Base-by-base conservation (phyloP, 2,113 vertebrate genomes). In the Grantiella picta region DNA sequence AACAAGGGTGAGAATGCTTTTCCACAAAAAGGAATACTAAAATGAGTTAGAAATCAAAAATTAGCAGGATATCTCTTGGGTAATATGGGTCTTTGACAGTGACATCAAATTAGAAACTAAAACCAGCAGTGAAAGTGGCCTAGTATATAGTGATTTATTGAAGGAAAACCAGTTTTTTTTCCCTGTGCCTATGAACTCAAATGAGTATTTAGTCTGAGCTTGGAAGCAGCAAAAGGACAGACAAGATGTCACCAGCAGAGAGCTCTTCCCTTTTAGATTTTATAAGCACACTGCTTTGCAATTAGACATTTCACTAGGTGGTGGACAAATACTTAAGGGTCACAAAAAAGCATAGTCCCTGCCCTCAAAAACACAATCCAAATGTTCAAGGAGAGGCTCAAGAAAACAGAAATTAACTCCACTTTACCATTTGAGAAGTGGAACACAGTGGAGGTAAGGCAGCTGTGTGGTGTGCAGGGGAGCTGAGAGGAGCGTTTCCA, bases 1-100 rank as follows among this genome's bases (percentile, higher is more conserved):
- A 99, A 86, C 99, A 99, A 96, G 99, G 99, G 99, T 99, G 96
- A 99, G 97, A 82, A 45, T 11, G 21, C 75, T 91, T 93, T 77
- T 78, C 29, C 57, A 64, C 15, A 38, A 82, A 75, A 40, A 15
- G 3, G 10, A 66, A n/a, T 50, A 18, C 33, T 70, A 57, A 86
- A 69, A 50, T 36, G 24, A 76, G 31, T 42, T 92, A 53, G 42
- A 75, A 85, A 69, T 3, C 69, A 82, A 42, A 59, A 47, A 68
- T 42, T 59, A 73, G 15, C 52, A 11, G 21, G 54, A 86, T 77
- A 17, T 8, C 10, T 80, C 18, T 68, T 88, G 53, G 36, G 36
- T 82, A 33, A 50, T 80, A 3, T 15, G 27, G 82, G 13, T 53
- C 36, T 73, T 88, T 54, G 31, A 65, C 38, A 77, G 24, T 59